Evolutionary conservation across 2,888 invertebrate genomes (phyloP), one percentile per base, ranked within the genome.

Genomic region (Fabriciana adippe): DNA sequence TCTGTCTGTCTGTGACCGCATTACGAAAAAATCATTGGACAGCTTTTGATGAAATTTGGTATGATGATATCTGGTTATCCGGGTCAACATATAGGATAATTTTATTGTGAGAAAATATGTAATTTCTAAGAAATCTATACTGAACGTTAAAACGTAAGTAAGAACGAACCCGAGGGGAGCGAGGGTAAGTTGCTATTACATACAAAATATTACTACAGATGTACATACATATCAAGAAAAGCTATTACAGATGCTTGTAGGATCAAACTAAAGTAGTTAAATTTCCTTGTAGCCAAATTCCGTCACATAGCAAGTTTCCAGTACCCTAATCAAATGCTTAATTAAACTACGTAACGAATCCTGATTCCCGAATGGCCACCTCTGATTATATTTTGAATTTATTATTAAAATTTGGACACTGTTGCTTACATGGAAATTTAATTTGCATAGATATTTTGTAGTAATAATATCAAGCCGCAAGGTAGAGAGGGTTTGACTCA

Each of bases 271-370:
- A 51, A 61, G 51, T 61, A 35, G 51, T 61, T 61, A 35, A 61
- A 41, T 8, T 53, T 51, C 16, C 48, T 31, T 41, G 35, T 41
- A 41, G 18, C 51, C 51, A 61, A 53, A 61, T 53, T 61, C 54
- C 63, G 55, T 63, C 47, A 6, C 62, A 47, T 63, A 13, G 6
- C 5, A 63, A 50, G 45, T 50, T 45, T 14, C 45, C 21, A 18
- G 41, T 45, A 63, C 63, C 63, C 54, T 63, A 54, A 63, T 63
- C 54, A 63, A 63, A 63, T 26, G 54, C 41, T 31, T 63, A 47
- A 63, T 63, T 63, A 47, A 63, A 54, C 63, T 26, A 26, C 57
- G 14, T 53, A 62, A 62, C 45, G 53, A 62, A 26, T n/a, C 41
- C n/a, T 54, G 63, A 35, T 18, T 26, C 54, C 47, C 54, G n/a